Percentiles rank a stretch among this genome's conserved stretches.
These are phyloP conservation scores for Brachionus asplanchnoidis DNA, from an alignment of 1,140 invertebrate species.

Conservation along the genomic window DNA sequence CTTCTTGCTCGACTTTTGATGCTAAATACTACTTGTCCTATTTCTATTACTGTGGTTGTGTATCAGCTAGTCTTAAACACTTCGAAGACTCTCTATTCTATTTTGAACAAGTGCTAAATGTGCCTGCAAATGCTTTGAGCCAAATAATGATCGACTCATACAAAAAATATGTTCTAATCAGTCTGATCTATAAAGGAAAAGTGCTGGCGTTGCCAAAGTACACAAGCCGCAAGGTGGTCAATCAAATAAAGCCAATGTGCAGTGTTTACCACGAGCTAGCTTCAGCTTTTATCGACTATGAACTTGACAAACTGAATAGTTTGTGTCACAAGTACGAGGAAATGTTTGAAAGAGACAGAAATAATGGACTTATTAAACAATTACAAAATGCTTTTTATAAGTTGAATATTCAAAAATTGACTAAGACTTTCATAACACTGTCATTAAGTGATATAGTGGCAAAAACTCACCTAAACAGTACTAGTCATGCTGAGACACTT, in stretches of 20 bases:
- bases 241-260: constrained; percentile 26
- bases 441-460: constrained; percentile 87
- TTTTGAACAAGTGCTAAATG: constrained; percentile 80
- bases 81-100: constrained; percentile 86
- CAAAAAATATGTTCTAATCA: constrained; percentile 88
- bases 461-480: constrained; percentile 74
- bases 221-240: constrained; percentile 11
- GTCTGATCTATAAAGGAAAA: constrained; percentile 82
- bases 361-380: constrained; percentile 65
- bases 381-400: constrained; percentile 82
- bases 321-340: not conserved
- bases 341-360: constrained; percentile 62
- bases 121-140: constrained; percentile 83
- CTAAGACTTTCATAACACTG: constrained; percentile 91
- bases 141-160: constrained; percentile 94
- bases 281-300: not conserved
- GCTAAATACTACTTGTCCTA: constrained; percentile 86
- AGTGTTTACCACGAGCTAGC: constrained; percentile 24
- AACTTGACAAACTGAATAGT: not conserved
- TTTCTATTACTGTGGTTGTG: constrained; percentile 96
- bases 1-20: constrained; percentile 74
- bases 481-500: constrained; percentile 83
- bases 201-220: constrained; percentile 54
- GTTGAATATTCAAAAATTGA: constrained; percentile 91
- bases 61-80: constrained; percentile 84